Conservation (phyloP, 2,113 vertebrate species). For the Peromyscus maniculatus region DNA sequence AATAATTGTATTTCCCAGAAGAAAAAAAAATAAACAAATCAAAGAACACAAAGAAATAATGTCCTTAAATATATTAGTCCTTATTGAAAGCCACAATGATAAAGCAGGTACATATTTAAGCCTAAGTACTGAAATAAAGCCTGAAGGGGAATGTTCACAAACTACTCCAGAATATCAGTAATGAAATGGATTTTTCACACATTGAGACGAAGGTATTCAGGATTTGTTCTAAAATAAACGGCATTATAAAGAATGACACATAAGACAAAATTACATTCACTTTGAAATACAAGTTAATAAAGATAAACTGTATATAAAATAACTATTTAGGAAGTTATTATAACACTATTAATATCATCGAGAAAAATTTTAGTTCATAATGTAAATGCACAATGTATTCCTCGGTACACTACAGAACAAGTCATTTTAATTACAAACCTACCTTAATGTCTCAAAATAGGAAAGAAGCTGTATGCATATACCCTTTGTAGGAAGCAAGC, state of each 20-base stretch:
- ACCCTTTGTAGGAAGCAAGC: not conserved
- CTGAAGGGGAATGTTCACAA: not conserved
- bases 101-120: not conserved
- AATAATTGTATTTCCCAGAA: not conserved
- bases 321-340: not conserved
- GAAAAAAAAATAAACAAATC: not conserved
- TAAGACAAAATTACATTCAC: not conserved
- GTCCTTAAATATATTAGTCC: not conserved
- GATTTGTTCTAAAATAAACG: not conserved
- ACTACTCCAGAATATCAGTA: not conserved
- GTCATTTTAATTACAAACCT: not conserved
- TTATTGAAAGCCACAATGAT: not conserved
- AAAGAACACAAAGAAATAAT: not conserved
- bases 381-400: not conserved
- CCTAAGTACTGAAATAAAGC: not conserved
- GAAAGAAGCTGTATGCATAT: not conserved
- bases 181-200: not conserved
- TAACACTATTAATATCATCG: not conserved
- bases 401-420: not conserved
- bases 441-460: not conserved
- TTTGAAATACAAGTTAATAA: not conserved
- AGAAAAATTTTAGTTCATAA: not conserved
- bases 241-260: not conserved
- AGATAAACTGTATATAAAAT: not conserved
- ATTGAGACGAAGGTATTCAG: not conserved